A percentile compares a stretch with the other conserved stretches of the same genome.
phyloP scores from a whole-genome alignment of 2,797 vertebrate genomes.

The Acanthopagrus latus region DNA sequence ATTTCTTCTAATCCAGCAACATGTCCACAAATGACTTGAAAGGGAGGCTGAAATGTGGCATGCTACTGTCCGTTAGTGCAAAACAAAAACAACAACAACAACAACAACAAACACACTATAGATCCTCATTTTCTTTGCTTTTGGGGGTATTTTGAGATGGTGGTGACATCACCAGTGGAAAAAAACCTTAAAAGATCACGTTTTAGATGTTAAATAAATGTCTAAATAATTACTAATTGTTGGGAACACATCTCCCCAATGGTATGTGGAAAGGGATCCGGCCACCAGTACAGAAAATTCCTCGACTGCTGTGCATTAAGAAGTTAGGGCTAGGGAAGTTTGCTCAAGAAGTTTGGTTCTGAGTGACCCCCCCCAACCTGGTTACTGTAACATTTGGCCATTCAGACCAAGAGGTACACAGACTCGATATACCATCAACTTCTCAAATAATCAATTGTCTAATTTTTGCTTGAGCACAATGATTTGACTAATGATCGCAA shows the following conservation, averaged over 20 bases:
- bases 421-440: not conserved
- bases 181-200: too few relatives aligned
- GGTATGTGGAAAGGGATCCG: not conserved
- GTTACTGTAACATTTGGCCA: not conserved
- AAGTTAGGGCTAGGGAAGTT: too few relatives aligned
- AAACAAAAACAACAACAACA: too few relatives aligned
- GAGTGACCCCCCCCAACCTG: not conserved
- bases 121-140: not conserved
- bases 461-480: too few relatives aligned
- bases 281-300: not conserved
- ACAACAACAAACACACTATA: not conserved
- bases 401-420: not conserved
- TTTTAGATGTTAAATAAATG: too few relatives aligned
- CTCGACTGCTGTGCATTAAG: too few relatives aligned
- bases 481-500: too few relatives aligned
- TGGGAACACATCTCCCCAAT: not conserved
- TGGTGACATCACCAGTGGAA: too few relatives aligned
- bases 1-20: constrained; percentile 12
- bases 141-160: too few relatives aligned
- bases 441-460: too few relatives aligned
- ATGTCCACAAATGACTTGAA: constrained; percentile 9
- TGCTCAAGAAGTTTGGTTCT: not conserved
- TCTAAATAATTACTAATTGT: not conserved
- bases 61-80: not conserved
- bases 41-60: not conserved